These are phyloP conservation scores for Phalacrocorax brasilianus DNA, from an alignment of 2,113 vertebrate genomes.

Conservation along the genomic window DNA sequence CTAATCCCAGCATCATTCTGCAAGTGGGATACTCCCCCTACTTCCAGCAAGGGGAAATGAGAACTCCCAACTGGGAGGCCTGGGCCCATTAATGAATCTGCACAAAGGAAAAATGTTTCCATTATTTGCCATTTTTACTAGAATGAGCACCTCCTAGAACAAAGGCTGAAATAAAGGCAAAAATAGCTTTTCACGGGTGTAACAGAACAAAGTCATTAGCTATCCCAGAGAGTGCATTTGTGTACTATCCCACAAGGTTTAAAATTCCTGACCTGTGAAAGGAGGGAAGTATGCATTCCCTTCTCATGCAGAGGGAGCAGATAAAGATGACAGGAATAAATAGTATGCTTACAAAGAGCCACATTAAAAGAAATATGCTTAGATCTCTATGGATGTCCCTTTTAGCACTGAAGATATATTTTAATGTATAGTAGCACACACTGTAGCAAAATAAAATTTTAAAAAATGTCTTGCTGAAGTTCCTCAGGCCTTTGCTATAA, in stretches of 20 bases:
- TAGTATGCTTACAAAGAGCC: background rate
- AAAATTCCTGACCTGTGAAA: slow-evolving; percentile 8
- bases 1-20: background rate
- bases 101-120: background rate
- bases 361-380: background rate
- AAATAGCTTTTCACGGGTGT: background rate
- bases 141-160: background rate
- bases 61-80: background rate
- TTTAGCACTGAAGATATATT: background rate
- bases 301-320: background rate
- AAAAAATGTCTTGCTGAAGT: background rate
- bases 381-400: background rate
- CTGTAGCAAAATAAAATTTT: background rate
- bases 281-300: background rate
- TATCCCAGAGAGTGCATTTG: background rate
- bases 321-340: background rate
- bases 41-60: background rate
- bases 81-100: background rate
- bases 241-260: background rate
- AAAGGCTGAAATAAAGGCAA: background rate
- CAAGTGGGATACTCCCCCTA: background rate
- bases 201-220: background rate
- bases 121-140: background rate
- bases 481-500: background rate
- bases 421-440: background rate